Evolutionary conservation across 2,113 vertebrate genomes (phyloP), one percentile per base, ranked within the genome.

Genomic region (Percopsis transmontana): DNA sequence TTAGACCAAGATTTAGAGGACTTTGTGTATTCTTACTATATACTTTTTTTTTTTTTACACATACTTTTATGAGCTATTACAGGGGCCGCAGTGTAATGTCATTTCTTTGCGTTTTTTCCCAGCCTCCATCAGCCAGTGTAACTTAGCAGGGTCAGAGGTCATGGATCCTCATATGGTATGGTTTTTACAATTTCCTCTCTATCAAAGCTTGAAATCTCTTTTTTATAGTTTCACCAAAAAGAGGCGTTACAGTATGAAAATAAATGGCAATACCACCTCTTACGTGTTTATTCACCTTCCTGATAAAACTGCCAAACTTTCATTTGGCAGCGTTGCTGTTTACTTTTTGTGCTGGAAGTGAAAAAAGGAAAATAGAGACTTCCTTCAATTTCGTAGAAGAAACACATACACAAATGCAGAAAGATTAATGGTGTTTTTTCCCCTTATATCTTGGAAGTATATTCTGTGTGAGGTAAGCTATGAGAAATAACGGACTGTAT

Each of bases 81-180:
- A 10, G 8, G 56, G 7, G 14, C 12, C 1, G 44, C 16, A 24
- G n/a, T 64, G 20, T 44, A 21, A 39, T 61, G 21, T 39, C 1
- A 44, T 72, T 11, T 23, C 21, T 81, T 9, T 70, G 21, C 61
- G 54, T 76, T 6, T 78, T 1, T 42, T 50, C 84, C 33, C 64
- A 91, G 88, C 50, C 1, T 12, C 85, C 54, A 81, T 84, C 77
- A 77, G 62, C 13, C 66, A 74, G 21, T 99, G 96, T 81, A 89
- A 96, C 69, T 79, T 83, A 21, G 89, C 85, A 16, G 96, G 97
- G 44, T 94, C 93, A 3, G 84, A 91, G 8, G 16, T 21, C 9
- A 66, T 14, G 19, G 78, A 88, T 69, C 90, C 88, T 69, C 84
- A 79, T 77, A 87, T 72, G 56, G 97, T 99, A 33, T 45, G 24